Evolutionary conservation across 2,888 invertebrate species (phyloP), one percentile per base, ranked within the genome.

Genomic region (Odontocerum albicorne): DNA sequence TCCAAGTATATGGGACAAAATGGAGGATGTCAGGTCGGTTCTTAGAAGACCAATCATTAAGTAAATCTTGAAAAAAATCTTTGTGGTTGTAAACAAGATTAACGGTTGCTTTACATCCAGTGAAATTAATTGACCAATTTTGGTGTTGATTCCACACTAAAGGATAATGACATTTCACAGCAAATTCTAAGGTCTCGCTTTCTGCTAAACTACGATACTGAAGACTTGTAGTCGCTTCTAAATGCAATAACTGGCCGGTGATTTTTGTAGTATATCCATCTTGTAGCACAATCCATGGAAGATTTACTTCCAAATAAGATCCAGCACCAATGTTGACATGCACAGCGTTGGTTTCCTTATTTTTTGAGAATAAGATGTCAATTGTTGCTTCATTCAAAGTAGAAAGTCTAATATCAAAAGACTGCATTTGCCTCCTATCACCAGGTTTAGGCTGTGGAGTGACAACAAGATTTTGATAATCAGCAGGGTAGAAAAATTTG

Each of bases 1-100:
- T 89, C 90, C 96, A 97, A 0, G 95, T 95, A 72, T 96, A 99
- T 1, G 99, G 99, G 49, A 98, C 90, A 75, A 98, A 99, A 67
- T 90, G 88, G 52, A 94, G 80, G 49, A 99, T 84, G 70, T 99
- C 98, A 0, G 97, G 94, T 10, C 90, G 84, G 4, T 91, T 86
- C 81, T 98, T 97, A 54, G 87, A 90, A 1, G 94, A 86, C 99
- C 99, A 99, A 69, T 99, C 98, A 66, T 95, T 93, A 17, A 96
- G 87, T 67, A 99, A 79, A 77, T 96, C 97, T 75, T 92, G 90
- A 70, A 98, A 94, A 73, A 98, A 98, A 70, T 91, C 89, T 73
- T 97, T 97, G 71, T 97, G 97, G 60, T 90, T 89, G 70, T 94
- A 97, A 55, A 97, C 91, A 52, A 97, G 83, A 70, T 90, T 90